phyloP scores from a whole-genome alignment of 2,113 vertebrate genomes.

The Corydoras sp. region DNA sequence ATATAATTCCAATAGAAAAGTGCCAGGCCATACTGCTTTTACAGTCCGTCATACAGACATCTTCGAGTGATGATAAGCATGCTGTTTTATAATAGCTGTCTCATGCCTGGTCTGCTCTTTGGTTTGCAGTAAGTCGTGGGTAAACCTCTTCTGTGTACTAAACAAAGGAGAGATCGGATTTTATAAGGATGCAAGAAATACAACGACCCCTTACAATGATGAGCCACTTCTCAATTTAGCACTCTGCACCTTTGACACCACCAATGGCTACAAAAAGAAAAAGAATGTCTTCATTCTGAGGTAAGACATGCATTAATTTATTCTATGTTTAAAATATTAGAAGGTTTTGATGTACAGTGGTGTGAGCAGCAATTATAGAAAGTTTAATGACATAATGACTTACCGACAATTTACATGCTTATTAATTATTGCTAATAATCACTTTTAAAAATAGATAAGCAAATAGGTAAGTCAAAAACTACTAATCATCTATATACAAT shows the following conservation, averaged over 20 bases:
- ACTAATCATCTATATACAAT: too few relatives aligned
- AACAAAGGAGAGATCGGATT: slow-evolving; percentile 77
- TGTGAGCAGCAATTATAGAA: too few relatives aligned
- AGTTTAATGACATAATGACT: too few relatives aligned
- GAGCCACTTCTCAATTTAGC: slow-evolving; percentile 76
- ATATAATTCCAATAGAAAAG: too few relatives aligned
- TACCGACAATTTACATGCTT: too few relatives aligned
- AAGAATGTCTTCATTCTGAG: slow-evolving; percentile 87
- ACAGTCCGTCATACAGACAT: too few relatives aligned
- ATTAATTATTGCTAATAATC: too few relatives aligned
- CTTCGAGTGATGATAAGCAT: not conserved
- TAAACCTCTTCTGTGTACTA: slow-evolving; percentile 82
- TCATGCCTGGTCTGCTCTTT: not conserved
- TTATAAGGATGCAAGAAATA: slow-evolving; percentile 80
- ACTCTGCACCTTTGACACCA: slow-evolving; percentile 74
- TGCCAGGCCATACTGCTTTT: too few relatives aligned
- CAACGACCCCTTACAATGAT: slow-evolving; percentile 73
- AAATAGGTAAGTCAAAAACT: too few relatives aligned
- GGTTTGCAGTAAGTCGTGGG: slow-evolving; percentile 75
- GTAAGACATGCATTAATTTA: slow-evolving; percentile 53
- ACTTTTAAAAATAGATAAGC: too few relatives aligned
- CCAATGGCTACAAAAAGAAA: slow-evolving; percentile 86
- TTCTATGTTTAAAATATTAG: not conserved
- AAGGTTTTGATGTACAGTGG: too few relatives aligned
- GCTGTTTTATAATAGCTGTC: too few relatives aligned